Conservation (phyloP, 2,113 vertebrate species). For the Synchiropus splendidus region DNA sequence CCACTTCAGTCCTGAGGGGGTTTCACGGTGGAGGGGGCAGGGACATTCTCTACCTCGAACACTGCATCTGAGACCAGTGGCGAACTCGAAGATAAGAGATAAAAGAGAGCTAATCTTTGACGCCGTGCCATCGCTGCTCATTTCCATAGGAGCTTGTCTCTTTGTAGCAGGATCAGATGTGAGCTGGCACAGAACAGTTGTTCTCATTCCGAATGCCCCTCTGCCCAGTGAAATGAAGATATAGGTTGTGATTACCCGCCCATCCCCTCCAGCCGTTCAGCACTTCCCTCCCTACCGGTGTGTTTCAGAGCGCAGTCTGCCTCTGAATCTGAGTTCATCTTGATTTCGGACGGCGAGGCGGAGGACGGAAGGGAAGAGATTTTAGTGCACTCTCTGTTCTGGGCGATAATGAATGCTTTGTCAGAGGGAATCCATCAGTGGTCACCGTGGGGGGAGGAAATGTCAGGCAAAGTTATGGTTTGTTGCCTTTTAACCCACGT, state of each 20-base stretch:
- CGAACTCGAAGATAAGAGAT: slow-evolving; percentile 52
- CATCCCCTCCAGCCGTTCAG: slow-evolving; percentile 43
- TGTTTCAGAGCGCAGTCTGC: slow-evolving; percentile 30
- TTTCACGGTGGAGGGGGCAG: too few relatives aligned
- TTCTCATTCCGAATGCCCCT: slow-evolving; percentile 55
- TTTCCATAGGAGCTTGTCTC: slow-evolving; percentile 46
- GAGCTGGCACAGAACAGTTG: slow-evolving; percentile 56
- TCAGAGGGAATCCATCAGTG: slow-evolving; percentile 79
- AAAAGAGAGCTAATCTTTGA: slow-evolving; percentile 52
- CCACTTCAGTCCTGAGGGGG: too few relatives aligned
- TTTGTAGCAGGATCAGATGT: slow-evolving; percentile 43
- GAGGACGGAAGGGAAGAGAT: slow-evolving; percentile 52
- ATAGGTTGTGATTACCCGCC: slow-evolving; percentile 45
- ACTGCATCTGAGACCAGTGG: slow-evolving; percentile 35
- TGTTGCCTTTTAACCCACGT: slow-evolving; percentile 86
- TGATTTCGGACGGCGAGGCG: slow-evolving; percentile 62
- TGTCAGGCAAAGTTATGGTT: slow-evolving; percentile 83
- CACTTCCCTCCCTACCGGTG: slow-evolving; percentile 22
- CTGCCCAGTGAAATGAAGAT: slow-evolving; percentile 44
- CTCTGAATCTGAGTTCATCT: slow-evolving; percentile 64
- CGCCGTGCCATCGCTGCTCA: slow-evolving; percentile 44
- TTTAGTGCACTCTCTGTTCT: slow-evolving; percentile 75
- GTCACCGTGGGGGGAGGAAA: slow-evolving; percentile 79
- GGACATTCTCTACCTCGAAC: too few relatives aligned
- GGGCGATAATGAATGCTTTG: slow-evolving; percentile 80